These are phyloP conservation scores for Gymnocypris eckloni DNA, from an alignment of 2,797 vertebrate species.

Conservation along the genomic window DNA sequence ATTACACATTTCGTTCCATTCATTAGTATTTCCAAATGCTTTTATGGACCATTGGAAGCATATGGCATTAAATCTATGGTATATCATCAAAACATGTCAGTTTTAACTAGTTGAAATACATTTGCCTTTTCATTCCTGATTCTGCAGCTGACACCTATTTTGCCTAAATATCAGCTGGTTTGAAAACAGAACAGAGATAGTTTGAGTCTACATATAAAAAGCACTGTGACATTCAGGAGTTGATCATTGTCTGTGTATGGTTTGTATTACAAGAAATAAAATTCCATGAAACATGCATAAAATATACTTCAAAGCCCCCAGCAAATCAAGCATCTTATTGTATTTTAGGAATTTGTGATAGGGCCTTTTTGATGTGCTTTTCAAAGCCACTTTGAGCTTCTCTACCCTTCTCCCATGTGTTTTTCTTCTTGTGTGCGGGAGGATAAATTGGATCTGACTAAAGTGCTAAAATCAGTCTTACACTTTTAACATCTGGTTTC, in stretches of 20 bases:
- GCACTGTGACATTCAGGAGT: slow-evolving; percentile 48
- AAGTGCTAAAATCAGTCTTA: slow-evolving; percentile 49
- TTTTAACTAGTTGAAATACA: slow-evolving; percentile 10
- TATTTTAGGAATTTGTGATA: slow-evolving; percentile 71
- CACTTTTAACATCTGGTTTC: slow-evolving; percentile 29
- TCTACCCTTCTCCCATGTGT: slow-evolving; percentile 62
- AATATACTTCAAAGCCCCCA: slow-evolving; percentile 75
- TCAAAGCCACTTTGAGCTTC: slow-evolving; percentile 72
- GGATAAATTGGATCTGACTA: slow-evolving; percentile 65
- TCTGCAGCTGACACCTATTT: slow-evolving; percentile 46
- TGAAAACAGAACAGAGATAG: slow-evolving; percentile 29
- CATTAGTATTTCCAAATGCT: slow-evolving; percentile 17
- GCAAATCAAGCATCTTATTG: slow-evolving; percentile 69
- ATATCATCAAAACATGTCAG: slow-evolving; percentile 14
- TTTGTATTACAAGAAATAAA: slow-evolving; percentile 66
- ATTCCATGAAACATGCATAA: slow-evolving; percentile 64
- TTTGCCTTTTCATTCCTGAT: background rate
- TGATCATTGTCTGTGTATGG: slow-evolving; percentile 56
- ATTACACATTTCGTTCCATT: slow-evolving; percentile 18
- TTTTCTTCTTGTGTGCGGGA: slow-evolving; percentile 56
- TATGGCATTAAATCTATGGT: background rate
- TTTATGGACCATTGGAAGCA: slow-evolving; percentile 19
- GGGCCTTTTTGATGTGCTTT: slow-evolving; percentile 77
- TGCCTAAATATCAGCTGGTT: slow-evolving; percentile 33
- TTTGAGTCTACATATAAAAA: slow-evolving; percentile 48